Conservation (phyloP, 2,888 invertebrate species). For the Entomobrya multifasciata region DNA sequence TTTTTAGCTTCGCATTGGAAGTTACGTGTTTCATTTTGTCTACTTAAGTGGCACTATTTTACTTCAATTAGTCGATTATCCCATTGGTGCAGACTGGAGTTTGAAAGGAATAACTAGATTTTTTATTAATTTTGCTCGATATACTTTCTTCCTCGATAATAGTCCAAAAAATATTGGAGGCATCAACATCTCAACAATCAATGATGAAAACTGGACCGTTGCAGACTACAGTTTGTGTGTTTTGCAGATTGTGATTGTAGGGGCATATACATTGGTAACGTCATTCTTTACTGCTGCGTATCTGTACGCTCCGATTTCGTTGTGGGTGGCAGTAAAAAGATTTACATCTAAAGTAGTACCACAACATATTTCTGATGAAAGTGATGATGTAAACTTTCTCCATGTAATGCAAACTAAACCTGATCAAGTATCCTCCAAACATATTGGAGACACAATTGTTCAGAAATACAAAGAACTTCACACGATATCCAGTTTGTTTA, state of each 20-base stretch:
- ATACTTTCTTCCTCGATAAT: conserved; percentile 49
- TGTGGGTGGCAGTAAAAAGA: conserved; percentile 46
- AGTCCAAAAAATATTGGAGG: background rate
- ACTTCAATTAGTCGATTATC: conserved; percentile 24
- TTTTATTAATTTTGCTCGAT: conserved; percentile 25
- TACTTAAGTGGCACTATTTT: background rate
- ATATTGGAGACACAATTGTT: background rate
- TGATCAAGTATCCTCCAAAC: background rate
- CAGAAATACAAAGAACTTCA: conserved; percentile 31
- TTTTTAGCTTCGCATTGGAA: background rate
- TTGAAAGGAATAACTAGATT: background rate
- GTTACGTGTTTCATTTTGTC: conserved; percentile 16
- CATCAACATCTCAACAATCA: background rate
- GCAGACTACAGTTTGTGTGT: conserved; percentile 21
- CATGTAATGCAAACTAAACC: background rate
- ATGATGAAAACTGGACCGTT: background rate
- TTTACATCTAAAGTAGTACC: conserved; percentile 30
- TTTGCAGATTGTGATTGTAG: background rate
- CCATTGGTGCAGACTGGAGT: conserved; percentile 8
- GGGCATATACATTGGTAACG: background rate
- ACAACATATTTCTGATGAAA: background rate
- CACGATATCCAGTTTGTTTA: background rate
- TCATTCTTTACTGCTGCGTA: conserved; percentile 10
- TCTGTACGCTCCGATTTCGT: conserved; percentile 29
- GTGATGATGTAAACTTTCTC: background rate